Base-by-base conservation (phyloP, 1,140 invertebrate genomes). In the Hyposmocoma kahamanoa region DNA sequence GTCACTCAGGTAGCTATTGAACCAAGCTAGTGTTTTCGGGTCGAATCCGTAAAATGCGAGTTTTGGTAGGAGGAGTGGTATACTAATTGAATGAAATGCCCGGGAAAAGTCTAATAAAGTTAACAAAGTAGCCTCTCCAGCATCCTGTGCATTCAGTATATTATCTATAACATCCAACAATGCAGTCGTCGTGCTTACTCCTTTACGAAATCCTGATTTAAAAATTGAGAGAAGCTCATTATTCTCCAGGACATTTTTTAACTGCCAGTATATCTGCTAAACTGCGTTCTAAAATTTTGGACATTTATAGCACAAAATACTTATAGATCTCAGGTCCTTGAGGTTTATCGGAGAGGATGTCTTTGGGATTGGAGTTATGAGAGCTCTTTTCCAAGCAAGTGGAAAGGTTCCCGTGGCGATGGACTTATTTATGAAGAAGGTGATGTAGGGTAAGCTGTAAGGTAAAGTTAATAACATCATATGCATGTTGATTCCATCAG, bases 181-280 rank as follows among this genome's bases (percentile, higher is more conserved):
- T 24, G 42, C 42, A 17, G 42, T 44, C 11, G 42, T 11, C 3
- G 22, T 44, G 17, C 42, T 44, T 9, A 5, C 8, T 4, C 22
- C 22, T 13, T n/a, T 2, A 44, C 42, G 42, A 17, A 44, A 44
- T 24, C 42, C 42, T 10, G 42, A 44, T 17, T 44, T 21, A 8
- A 26, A 2, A n/a, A 9, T 4, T 6, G 21, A 11, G 20, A 44
- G 15, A 17, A 44, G 6, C 4, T 9, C 3, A 11, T 44, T 19
- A 3, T 19, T 17, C n/a, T 24, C 21, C 10, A 44, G 15, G 18
- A 10, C 22, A 3, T 22, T 22, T 9, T 11, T 24, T 3, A 44
- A 17, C n/a, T 34, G 32, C 5, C 8, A 15, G 32, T 13, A n/a
- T 13, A 34, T 13, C 5, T 10, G n/a, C n/a, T n/a, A n/a, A 2